Evolutionary conservation across 64 coral and sea anemone species (phyloP).

Genomic region (Catalaphyllia jardinei): DNA sequence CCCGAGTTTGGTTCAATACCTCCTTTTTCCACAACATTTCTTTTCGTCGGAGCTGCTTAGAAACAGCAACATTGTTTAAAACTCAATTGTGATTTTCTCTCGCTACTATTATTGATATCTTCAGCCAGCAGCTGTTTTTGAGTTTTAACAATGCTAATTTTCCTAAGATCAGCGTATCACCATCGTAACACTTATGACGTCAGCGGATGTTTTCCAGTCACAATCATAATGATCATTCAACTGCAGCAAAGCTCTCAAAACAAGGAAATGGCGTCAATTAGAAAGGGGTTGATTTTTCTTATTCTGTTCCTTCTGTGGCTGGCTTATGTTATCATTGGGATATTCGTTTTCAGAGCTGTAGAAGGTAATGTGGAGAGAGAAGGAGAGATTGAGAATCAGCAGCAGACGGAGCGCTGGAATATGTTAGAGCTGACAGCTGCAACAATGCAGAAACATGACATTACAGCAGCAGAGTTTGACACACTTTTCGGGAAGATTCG

Average conservation of each 20-base stretch:
- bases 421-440: not conserved
- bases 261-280: not conserved
- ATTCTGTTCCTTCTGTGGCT: slow-evolving; percentile 1
- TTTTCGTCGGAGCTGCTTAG: too few relatives aligned
- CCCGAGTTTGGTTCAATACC: too few relatives aligned
- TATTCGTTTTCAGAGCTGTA: slow-evolving; percentile 21
- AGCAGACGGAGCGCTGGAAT: not conserved
- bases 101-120: too few relatives aligned
- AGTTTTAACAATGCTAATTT: too few relatives aligned
- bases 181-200: too few relatives aligned
- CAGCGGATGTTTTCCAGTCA: too few relatives aligned
- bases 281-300: not conserved
- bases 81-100: too few relatives aligned
- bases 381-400: not conserved
- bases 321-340: slow-evolving; percentile 17
- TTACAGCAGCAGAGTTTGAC: not conserved
- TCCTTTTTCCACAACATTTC: too few relatives aligned
- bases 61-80: too few relatives aligned
- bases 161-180: too few relatives aligned
- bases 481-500: not conserved
- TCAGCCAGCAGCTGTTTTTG: too few relatives aligned
- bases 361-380: not conserved
- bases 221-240: not conserved
- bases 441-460: not conserved
- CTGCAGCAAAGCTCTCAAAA: not conserved